phyloP scores from a whole-genome alignment of 2,888 invertebrate species.

The Caenorhabditis macrosperma region DNA sequence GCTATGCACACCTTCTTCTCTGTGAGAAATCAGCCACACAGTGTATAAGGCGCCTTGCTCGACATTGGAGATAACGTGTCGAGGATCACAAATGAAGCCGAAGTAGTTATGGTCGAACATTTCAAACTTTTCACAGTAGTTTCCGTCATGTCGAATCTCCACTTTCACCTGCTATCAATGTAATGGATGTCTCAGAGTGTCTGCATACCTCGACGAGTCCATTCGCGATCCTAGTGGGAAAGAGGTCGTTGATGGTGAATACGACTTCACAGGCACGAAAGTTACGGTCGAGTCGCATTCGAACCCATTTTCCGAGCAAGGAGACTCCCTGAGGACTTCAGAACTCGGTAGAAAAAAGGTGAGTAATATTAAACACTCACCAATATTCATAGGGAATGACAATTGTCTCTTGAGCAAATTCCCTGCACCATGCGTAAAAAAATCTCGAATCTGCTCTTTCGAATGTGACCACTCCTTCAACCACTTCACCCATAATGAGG shows the following conservation, averaged over 20 bases:
- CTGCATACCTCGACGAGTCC: neutral
- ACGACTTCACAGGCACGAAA: neutral
- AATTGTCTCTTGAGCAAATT: too few species aligned
- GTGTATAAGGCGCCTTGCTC: neutral
- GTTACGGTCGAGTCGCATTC: neutral
- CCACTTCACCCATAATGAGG: too few species aligned
- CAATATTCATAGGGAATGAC: too few species aligned
- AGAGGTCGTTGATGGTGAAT: neutral
- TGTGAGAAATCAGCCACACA: neutral
- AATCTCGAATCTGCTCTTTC: too few species aligned
- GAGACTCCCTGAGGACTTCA: neutral
- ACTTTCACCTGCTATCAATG: slow-evolving; percentile 5
- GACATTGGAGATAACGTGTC: neutral
- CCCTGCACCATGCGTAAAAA: too few species aligned
- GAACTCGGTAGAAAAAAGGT: too few species aligned
- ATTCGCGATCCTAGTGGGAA: neutral
- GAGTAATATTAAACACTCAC: too few species aligned
- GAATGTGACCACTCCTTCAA: too few species aligned
- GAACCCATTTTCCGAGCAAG: slow-evolving; percentile 4
- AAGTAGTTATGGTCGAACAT: neutral
- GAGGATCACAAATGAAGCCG: neutral
- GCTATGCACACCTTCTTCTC: neutral
- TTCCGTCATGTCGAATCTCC: neutral
- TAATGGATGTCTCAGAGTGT: neutral
- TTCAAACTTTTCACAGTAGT: neutral